Conservation (phyloP, 2,888 invertebrate species). For the Agrotis segetum region DNA sequence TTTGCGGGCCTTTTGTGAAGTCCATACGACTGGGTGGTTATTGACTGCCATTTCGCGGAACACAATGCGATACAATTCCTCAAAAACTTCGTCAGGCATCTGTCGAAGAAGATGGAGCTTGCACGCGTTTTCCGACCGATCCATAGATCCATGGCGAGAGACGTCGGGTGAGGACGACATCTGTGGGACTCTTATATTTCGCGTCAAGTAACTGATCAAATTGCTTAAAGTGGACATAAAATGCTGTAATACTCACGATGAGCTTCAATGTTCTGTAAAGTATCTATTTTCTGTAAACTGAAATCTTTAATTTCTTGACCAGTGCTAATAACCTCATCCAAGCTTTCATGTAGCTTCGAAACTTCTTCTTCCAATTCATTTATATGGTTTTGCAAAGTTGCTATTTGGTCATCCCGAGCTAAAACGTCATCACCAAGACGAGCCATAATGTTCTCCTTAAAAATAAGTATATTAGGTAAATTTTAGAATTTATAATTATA, state of each 20-base stretch:
- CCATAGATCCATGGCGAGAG: too few relatives aligned
- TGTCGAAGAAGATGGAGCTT: too few relatives aligned
- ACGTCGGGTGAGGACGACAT: too few relatives aligned
- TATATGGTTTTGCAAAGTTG: conserved; percentile 83
- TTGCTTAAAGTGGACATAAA: neutral
- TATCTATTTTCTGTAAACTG: conserved; percentile 76
- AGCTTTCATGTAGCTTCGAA: conserved; percentile 73
- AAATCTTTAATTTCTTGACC: conserved; percentile 79
- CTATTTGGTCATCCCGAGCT: conserved; percentile 80
- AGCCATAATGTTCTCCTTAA: conserved; percentile 79
- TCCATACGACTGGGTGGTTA: too few relatives aligned
- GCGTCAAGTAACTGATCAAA: neutral
- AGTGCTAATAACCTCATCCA: conserved; percentile 75
- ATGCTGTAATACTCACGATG: conserved; percentile 77
- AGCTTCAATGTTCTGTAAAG: conserved; percentile 81
- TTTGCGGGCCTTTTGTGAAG: too few relatives aligned
- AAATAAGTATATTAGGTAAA: conserved; percentile 33
- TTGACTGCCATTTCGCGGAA: too few relatives aligned
- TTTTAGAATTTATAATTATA: neutral
- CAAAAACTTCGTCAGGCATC: too few relatives aligned
- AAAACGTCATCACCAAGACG: conserved; percentile 76
- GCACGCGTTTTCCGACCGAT: too few relatives aligned
- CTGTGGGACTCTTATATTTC: too few relatives aligned
- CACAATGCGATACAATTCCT: too few relatives aligned
- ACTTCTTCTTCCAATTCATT: conserved; percentile 84